phyloP scores from a whole-genome alignment of 2,797 vertebrate genomes.

The Sebastes itinus region DNA sequence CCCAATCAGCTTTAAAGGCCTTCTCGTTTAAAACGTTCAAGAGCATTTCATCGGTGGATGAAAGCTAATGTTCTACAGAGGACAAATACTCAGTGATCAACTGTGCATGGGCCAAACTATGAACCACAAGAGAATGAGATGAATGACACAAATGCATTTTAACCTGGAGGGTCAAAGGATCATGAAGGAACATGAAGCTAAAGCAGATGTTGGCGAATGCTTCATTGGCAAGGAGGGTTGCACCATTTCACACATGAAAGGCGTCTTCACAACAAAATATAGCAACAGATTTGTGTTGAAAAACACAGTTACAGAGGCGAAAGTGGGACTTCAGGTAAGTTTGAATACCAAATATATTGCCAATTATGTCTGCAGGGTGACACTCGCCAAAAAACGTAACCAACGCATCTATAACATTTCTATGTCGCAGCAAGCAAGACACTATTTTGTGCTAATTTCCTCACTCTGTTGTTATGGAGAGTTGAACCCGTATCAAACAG shows the following conservation, averaged over 20 bases:
- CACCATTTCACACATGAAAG: neutral
- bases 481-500: neutral
- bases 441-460: neutral
- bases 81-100: neutral
- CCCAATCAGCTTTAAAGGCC: constrained; percentile 57
- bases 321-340: neutral
- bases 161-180: neutral
- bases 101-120: neutral
- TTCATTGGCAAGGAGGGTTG: neutral
- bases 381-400: neutral
- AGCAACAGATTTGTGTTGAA: neutral
- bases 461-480: neutral
- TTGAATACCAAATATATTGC: neutral
- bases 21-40: constrained; percentile 58
- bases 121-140: neutral
- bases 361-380: neutral
- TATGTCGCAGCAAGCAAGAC: neutral
- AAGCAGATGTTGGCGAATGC: neutral
- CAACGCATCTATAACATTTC: neutral
- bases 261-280: neutral
- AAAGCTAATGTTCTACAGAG: constrained; percentile 27
- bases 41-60: constrained; percentile 43
- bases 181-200: neutral
- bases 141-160: neutral
- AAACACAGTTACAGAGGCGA: neutral